phyloP scores from a whole-genome alignment of 53 echinoderm and acorn worm genomes.

The Pentamera pediparva region DNA sequence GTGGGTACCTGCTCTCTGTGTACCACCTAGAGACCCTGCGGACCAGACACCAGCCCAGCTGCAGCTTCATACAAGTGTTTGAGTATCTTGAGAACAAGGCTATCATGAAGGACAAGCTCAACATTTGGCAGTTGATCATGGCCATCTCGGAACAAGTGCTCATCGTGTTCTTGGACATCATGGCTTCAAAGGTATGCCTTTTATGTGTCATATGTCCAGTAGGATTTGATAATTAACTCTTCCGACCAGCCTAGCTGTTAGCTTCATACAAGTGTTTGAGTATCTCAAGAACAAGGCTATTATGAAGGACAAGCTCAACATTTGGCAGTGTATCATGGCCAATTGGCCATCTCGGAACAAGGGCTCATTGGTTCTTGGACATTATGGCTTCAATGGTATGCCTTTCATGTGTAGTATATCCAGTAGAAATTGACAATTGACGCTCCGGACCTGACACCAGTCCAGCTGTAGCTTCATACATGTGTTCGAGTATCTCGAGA shows the following conservation, averaged over 20 bases:
- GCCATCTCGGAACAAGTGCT: slow-evolving; percentile 85
- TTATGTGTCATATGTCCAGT: too few species aligned
- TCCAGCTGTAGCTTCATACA: slow-evolving; percentile 64
- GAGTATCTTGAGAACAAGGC: slow-evolving; percentile 84
- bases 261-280: slow-evolving; percentile 65
- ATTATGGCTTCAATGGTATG: slow-evolving; percentile 70
- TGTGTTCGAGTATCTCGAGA: slow-evolving; percentile 78
- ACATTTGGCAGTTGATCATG: slow-evolving; percentile 85
- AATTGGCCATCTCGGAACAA: slow-evolving; percentile 66
- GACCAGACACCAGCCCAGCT: slow-evolving; percentile 46
- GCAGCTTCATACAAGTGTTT: slow-evolving; percentile 75
- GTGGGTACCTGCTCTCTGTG: slow-evolving; percentile 87
- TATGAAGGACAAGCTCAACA: slow-evolving; percentile 74
- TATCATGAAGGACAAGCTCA: slow-evolving; percentile 87
- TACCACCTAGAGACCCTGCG: slow-evolving; percentile 89
- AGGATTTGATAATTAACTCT: too few species aligned
- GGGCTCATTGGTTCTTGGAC: slow-evolving; percentile 69
- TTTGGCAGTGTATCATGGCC: slow-evolving; percentile 79
- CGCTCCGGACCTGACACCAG: slow-evolving; percentile 57
- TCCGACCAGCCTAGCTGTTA: too few species aligned
- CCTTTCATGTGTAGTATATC: too few species aligned
- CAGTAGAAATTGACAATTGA: too few species aligned
- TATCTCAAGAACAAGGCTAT: slow-evolving; percentile 75
- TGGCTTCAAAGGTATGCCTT: slow-evolving; percentile 62
- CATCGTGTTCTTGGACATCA: slow-evolving; percentile 77